phyloP scores from a whole-genome alignment of 1,140 invertebrate genomes.

The Atta cephalotes region DNA sequence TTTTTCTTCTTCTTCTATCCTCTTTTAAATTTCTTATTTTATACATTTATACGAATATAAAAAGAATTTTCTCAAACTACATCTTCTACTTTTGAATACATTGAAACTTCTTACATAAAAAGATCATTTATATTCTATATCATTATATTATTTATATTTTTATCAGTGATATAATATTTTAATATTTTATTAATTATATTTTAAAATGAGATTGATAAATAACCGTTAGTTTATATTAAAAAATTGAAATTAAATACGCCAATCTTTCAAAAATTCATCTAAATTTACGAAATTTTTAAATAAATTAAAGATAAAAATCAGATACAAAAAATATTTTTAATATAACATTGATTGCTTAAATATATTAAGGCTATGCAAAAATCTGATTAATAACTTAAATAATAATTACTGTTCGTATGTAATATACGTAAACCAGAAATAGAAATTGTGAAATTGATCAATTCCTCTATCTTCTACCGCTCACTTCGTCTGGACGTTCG shows the following conservation, averaged over 20 bases:
- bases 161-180: not conserved
- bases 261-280: not conserved
- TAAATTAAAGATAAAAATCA: not conserved
- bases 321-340: not conserved
- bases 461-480: not conserved
- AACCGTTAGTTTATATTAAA: not conserved
- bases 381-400: not conserved
- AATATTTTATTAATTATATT: not conserved
- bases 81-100: not conserved
- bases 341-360: not conserved
- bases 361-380: too few species aligned
- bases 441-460: not conserved
- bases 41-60: not conserved
- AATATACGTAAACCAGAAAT: not conserved
- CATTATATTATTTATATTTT: not conserved
- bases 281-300: not conserved
- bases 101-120: not conserved
- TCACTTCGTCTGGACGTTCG: not conserved
- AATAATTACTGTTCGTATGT: not conserved
- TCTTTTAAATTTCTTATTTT: too few species aligned
- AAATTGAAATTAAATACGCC: not conserved
- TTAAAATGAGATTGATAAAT: not conserved
- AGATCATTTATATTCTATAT: not conserved
- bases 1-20: too few species aligned
- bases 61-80: not conserved